Conservation (phyloP, 2,113 vertebrate genomes). For the Setophaga coronata region DNA sequence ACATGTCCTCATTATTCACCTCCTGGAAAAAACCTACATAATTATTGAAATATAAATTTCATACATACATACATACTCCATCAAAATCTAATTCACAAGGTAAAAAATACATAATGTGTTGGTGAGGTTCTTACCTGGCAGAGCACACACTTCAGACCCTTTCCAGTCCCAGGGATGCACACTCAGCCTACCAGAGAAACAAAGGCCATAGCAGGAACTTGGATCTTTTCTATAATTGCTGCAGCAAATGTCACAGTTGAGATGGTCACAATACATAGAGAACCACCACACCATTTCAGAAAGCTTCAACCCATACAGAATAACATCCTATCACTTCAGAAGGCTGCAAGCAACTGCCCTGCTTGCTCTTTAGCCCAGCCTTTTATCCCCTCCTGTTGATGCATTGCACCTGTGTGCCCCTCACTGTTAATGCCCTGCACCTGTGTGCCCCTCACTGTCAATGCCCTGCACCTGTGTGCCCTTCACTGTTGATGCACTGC, state of each 20-base stretch:
- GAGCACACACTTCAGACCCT: background rate
- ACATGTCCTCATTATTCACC: background rate
- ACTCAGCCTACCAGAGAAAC: background rate
- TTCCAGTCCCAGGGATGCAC: background rate
- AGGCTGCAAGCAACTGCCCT: background rate
- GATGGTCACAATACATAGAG: background rate
- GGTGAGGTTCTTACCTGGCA: background rate
- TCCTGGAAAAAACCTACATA: background rate
- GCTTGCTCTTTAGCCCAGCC: background rate
- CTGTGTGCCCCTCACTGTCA: background rate
- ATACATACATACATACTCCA: background rate
- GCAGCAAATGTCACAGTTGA: background rate
- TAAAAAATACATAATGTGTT: background rate
- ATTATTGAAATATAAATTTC: background rate
- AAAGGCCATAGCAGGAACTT: background rate
- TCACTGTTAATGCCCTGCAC: background rate
- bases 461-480: background rate
- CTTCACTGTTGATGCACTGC: background rate
- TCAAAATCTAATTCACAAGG: background rate
- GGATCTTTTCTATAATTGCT: background rate
- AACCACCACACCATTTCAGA: background rate
- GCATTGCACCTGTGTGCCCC: rapidly evolving
- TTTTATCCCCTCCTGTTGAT: background rate
- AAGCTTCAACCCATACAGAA: background rate
- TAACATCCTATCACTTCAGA: background rate